These are phyloP conservation scores for Jacana jacana DNA, from an alignment of 2,113 vertebrate genomes.

Conservation along the genomic window DNA sequence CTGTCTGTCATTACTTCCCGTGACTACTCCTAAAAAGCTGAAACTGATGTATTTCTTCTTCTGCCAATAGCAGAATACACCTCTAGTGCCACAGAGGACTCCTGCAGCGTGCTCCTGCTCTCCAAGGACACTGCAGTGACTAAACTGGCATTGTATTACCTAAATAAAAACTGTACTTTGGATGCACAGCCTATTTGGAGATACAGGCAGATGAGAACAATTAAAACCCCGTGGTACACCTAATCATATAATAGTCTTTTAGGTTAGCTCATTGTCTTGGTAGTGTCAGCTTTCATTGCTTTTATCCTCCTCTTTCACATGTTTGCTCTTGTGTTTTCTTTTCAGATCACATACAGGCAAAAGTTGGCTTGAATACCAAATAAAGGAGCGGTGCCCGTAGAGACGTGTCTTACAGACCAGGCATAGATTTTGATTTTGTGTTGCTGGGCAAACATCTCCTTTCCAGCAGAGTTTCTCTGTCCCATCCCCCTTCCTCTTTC, in stretches of 20 bases:
- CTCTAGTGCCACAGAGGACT: neutral
- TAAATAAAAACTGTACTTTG: neutral
- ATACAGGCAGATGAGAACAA: neutral
- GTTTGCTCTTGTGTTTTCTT: slow-evolving; percentile 50
- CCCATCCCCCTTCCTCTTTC: neutral
- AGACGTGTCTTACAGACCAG: slow-evolving; percentile 7
- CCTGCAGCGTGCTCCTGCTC: neutral
- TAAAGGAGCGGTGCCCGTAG: neutral
- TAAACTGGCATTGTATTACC: neutral
- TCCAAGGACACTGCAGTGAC: neutral
- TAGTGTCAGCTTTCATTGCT: neutral
- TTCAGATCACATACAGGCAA: slow-evolving; percentile 39
- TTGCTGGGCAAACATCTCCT: slow-evolving; percentile 13
- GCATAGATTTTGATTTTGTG: slow-evolving; percentile 13
- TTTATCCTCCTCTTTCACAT: slow-evolving; percentile 24
- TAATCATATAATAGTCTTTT: neutral
- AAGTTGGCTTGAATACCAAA: slow-evolving; percentile 29
- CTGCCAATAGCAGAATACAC: neutral
- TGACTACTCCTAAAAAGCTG: neutral
- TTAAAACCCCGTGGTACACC: neutral
- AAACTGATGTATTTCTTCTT: neutral
- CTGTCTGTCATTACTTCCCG: neutral
- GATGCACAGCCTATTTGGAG: neutral
- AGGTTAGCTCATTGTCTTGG: neutral
- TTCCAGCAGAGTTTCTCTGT: neutral